Evolutionary conservation across 2,888 invertebrate genomes (phyloP), one percentile per base, ranked within the genome.

Genomic region (Epinotia bilunana): DNA sequence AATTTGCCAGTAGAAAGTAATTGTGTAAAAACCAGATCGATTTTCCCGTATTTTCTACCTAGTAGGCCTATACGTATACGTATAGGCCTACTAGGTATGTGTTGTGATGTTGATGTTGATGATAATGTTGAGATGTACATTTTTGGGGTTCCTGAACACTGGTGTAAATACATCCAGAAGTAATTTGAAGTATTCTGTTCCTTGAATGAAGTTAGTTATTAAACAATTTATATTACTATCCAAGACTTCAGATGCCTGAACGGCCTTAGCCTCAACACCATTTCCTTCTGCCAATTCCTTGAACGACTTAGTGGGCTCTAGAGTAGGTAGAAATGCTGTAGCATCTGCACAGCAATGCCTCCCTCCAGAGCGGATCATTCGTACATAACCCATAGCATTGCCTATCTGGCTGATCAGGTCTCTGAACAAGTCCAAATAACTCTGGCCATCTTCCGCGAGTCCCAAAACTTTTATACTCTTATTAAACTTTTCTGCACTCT

Each of bases 341-440:
- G 98, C 98, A 87, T 98, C 97, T 9, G 98, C 97, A 84, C 98
- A 97, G 81, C 98, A 98, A 87, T 99, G 97, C 62, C 99, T 95
- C 5, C 98, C 98, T 20, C 99, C 99, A 0, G 99, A 98, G 72
- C 98, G 95, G 74, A 99, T 97, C 93, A 99, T 96, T 67, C 99
- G 95, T 5, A 99, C 97, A 86, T 99, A 99, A 2, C 99, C 99
- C 95, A 99, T 97, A 0, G 99, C 98, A 91, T 99, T 99, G 18
- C 98, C 99, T 83, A 99, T 98, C 86, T 99, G 98, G 67, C 98
- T 98, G 72, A 99, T 97, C 6, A 99, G 95, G 80, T 97, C 96
- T 58, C 99, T 95, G 89, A 99, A 99, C 81, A 98, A 95, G 91
- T 99, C 99, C 86, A 99, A 95, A 88, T 98, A 99, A 79, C 98